Percentiles rank a stretch among this genome's conserved stretches.
Evolutionary conservation across 2,888 invertebrate species (phyloP).

Genomic region (Lutraria lutraria): DNA sequence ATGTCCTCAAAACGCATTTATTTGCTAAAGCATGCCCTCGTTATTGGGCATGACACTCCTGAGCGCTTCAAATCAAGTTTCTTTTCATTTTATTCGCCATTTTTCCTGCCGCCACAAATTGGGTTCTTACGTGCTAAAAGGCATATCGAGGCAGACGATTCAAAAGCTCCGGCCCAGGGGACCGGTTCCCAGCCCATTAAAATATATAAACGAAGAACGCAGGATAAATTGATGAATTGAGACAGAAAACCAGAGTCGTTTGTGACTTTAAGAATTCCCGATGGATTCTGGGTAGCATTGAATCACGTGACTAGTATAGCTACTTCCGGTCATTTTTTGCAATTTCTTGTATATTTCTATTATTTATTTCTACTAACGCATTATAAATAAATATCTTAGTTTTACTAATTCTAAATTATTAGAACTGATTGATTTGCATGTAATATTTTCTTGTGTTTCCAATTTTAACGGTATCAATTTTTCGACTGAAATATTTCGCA

Average conservation of each 20-base stretch:
- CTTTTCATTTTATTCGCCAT: conserved; percentile 73
- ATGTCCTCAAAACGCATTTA: conserved; percentile 68
- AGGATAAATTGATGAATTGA: conserved; percentile 65
- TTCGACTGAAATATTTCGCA: background rate
- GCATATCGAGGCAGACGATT: conserved; percentile 61
- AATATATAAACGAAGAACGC: conserved; percentile 67
- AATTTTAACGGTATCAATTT: no score
- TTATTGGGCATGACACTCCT: conserved; percentile 65
- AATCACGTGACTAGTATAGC: conserved; percentile 52
- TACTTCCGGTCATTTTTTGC: background rate
- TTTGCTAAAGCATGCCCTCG: conserved; percentile 60
- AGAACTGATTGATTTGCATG: no score
- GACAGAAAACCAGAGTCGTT: conserved; percentile 58
- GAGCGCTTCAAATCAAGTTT: conserved; percentile 76
- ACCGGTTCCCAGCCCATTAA: conserved; percentile 65
- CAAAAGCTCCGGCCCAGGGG: conserved; percentile 59
- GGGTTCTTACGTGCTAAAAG: conserved; percentile 66
- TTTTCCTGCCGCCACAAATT: conserved; percentile 66
- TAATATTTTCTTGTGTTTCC: no score
- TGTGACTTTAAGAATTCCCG: conserved; percentile 55
- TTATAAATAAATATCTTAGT: background rate
- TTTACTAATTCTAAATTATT: no score
- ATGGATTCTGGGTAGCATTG: conserved; percentile 35
- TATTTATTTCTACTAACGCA: no score
- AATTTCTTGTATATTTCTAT: background rate